phyloP scores from a whole-genome alignment of 2,797 vertebrate species.

The Coregonus suidteri region DNA sequence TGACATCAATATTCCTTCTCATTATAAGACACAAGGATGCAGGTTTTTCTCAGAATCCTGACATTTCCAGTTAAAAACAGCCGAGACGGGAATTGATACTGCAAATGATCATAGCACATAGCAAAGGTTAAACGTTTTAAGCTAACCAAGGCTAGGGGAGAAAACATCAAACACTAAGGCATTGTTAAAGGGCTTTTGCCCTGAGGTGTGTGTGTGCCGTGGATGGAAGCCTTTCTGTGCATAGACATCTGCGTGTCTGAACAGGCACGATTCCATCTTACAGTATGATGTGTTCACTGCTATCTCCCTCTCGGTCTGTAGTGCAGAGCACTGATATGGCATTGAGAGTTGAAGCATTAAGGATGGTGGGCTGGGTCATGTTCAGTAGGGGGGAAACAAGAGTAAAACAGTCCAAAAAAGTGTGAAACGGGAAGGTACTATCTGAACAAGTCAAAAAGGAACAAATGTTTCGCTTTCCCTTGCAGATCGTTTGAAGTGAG shows the following conservation, averaged over 20 bases:
- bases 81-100: not conserved
- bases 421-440: no score
- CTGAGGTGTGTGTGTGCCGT: constrained; percentile 2
- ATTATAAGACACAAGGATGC: not conserved
- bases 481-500: not conserved
- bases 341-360: not conserved
- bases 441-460: no score
- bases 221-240: constrained; percentile 25
- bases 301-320: constrained; percentile 15
- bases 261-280: constrained; percentile 46
- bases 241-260: constrained; percentile 43
- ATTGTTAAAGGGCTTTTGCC: constrained; percentile 42
- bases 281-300: not conserved
- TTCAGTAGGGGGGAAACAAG: no score
- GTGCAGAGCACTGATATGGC: not conserved
- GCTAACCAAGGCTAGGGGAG: constrained; percentile 34
- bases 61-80: not conserved
- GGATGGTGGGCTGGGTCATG: not conserved
- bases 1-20: not conserved
- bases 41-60: not conserved
- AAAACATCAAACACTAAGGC: constrained; percentile 33
- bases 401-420: no score
- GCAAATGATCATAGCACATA: constrained; percentile 37
- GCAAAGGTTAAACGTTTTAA: constrained; percentile 6
- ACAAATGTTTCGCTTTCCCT: not conserved